Evolutionary conservation across 2,888 invertebrate species (phyloP), one percentile per base, ranked within the genome.

Genomic region (Lacanobia oleracea): DNA sequence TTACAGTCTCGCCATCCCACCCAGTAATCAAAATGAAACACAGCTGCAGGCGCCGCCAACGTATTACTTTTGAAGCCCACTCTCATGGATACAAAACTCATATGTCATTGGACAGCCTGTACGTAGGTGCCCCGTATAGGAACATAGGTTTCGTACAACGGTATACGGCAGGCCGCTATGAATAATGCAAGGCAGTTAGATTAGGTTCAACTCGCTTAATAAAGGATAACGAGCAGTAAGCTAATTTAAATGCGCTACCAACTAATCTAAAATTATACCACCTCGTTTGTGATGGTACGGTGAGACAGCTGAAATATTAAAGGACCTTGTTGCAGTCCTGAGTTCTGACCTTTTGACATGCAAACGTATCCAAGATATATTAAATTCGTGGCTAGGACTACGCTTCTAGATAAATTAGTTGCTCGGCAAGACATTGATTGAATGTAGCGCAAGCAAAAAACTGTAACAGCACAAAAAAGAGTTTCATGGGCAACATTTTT

Each of bases 231-330:
- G 65, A 67, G 56, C 60, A 45, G 21, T 51, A 66, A 65, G 62
- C 68, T 66, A 66, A 67, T 82, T 67, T 67, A 65, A 74, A 54
- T 59, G 63, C 21, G 51, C 54, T 57, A 64, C 57, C 48, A 77
- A 85, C 81, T 69, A 77, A 75, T 75, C 67, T 68, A 69, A 85
- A 83, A 77, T 80, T 71, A 75, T 83, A 67, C 60, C 70, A 83
- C 64, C 64, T 71, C 59, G 57, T 80, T 82, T 65, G 59, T 54
- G 65, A 60, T 57, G 72, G 51, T 43, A 60, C 40, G 50, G 53
- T n/a, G 57, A 74, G 63, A 63, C 59, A 64, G 50, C 23, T 85
- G 56, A 83, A 85, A 79, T 79, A 79, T 85, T 79, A 57, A 85
- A 73, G 43, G 40, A 56, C 60, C 62, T 71, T 37, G 59, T 65